Conservation (phyloP, 35 echinoderm and acorn worm genomes). For the Anneissia japonica region DNA sequence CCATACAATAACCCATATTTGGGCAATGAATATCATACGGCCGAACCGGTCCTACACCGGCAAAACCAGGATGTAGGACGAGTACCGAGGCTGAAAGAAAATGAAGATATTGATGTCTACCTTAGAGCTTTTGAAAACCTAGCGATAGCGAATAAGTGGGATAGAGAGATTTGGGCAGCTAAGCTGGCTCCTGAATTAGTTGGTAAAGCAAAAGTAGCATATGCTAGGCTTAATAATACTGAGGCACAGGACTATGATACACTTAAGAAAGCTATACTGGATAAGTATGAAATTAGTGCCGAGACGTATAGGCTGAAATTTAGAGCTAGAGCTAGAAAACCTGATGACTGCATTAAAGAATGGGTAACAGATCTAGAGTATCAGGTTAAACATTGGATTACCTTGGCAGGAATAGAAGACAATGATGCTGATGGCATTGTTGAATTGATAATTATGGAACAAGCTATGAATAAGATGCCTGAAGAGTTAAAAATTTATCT, state of each 20-base stretch:
- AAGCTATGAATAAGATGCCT: no score
- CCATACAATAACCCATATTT: no score
- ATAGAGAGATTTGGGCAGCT: not conserved
- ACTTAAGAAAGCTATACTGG: constrained; percentile 4
- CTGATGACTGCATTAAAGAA: not conserved
- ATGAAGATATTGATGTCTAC: constrained; percentile 18
- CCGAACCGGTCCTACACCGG: no score
- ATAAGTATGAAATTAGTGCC: not conserved
- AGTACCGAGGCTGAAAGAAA: not conserved
- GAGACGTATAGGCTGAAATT: constrained; percentile 18
- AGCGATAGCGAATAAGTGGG: not conserved
- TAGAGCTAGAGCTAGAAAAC: not conserved
- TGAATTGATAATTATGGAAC: no score
- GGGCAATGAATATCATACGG: no score
- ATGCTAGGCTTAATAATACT: not conserved
- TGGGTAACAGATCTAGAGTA: not conserved
- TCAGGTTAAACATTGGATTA: no score
- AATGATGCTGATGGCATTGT: no score
- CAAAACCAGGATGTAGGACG: no score
- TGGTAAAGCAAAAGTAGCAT: constrained; percentile 7
- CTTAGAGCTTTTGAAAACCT: constrained; percentile 25
- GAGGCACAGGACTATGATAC: constrained; percentile 4
- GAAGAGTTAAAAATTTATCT: no score
- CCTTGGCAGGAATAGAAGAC: no score
- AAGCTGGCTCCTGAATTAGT: constrained; percentile 22